These are phyloP conservation scores for Rotaria macrura DNA, from an alignment of 2,888 invertebrate genomes.

Conservation along the genomic window DNA sequence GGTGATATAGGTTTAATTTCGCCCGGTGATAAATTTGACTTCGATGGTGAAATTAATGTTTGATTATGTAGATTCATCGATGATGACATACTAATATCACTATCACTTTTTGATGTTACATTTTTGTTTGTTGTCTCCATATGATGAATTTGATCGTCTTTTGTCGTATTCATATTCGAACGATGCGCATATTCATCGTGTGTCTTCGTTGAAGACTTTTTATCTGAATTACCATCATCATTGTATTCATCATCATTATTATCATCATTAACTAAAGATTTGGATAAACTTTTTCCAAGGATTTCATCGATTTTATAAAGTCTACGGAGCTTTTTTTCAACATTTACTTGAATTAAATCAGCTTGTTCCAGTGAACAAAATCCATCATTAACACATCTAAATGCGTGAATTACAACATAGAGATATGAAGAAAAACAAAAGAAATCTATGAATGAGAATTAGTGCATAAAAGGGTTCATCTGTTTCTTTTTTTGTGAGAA, in stretches of 20 bases:
- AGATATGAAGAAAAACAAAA: too few species aligned
- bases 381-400: constrained; percentile 2
- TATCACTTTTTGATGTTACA: background rate
- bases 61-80: background rate
- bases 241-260: background rate
- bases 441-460: too few species aligned
- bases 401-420: too few species aligned
- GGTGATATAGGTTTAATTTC: background rate
- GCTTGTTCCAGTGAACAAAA: background rate
- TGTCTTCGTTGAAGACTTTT: background rate
- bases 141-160: background rate
- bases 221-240: background rate
- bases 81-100: background rate
- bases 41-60: background rate
- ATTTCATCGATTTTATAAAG: constrained; percentile 8
- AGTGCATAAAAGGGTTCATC: too few species aligned
- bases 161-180: background rate
- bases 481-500: too few species aligned
- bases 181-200: background rate
- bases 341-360: background rate
- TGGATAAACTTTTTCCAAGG: background rate
- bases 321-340: background rate
- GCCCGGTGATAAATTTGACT: background rate
- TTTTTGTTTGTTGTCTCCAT: background rate
- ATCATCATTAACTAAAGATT: background rate